Conservation (phyloP, 2,113 vertebrate species). For the Perca schrenkii region DNA sequence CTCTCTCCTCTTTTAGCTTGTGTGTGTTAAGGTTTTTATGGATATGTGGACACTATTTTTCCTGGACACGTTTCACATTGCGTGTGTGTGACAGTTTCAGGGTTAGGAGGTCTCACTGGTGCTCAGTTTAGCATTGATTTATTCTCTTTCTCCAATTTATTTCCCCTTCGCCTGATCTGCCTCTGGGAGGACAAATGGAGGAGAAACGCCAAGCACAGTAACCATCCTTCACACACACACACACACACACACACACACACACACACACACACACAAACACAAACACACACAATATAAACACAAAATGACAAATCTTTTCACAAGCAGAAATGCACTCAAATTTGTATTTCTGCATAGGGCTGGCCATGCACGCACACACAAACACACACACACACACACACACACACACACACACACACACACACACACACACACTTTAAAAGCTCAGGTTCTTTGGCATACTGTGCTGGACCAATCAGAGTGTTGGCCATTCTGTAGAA, state of each 20-base stretch:
- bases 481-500: constrained; percentile 51
- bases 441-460: constrained; percentile 29
- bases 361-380: constrained; percentile 19
- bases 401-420: constrained; percentile 17
- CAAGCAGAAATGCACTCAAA: constrained; percentile 42
- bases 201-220: constrained; percentile 73
- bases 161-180: constrained; percentile 78
- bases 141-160: constrained; percentile 84
- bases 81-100: constrained; percentile 56
- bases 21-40: constrained; percentile 23
- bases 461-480: constrained; percentile 47
- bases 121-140: constrained; percentile 85
- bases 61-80: constrained; percentile 49
- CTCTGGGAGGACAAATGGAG: constrained; percentile 82
- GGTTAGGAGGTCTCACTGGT: constrained; percentile 79
- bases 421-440: constrained; percentile 7
- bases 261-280: constrained; percentile 21
- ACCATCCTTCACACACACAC: constrained; percentile 49
- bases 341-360: constrained; percentile 46
- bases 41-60: constrained; percentile 44
- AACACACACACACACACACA: constrained; percentile 12
- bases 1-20: background rate
- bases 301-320: constrained; percentile 45
- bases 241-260: constrained; percentile 29
- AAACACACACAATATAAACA: background rate